Evolutionary conservation across 2,888 invertebrate species (phyloP), one percentile per base, ranked within the genome.

Genomic region (Amphipoea lucens): DNA sequence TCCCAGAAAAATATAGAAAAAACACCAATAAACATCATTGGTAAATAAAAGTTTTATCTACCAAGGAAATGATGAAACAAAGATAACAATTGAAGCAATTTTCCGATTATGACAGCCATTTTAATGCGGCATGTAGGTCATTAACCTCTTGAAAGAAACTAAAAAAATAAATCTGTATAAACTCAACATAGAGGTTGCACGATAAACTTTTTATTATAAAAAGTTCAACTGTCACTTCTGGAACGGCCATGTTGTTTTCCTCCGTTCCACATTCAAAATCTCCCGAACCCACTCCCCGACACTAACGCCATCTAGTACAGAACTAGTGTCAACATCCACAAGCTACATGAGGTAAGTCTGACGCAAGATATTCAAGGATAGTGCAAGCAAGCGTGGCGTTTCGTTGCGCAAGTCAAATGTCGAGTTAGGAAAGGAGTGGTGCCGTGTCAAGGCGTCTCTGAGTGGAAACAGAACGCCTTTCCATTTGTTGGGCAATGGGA

Each of bases 391-490:
- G 75, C 91, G 88, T 89, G 75, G 88, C 84, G 87, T 78, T 80
- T 60, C 73, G 68, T 93, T 93, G 93, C 93, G 92, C 89, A 91
- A 93, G 86, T 80, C 91, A 93, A 95, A 95, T 95, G 95, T 95
- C 95, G 95, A 91, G 91, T 95, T 95, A 95, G 95, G 94, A 94
- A 95, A 95, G 96, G 95, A 94, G 92, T 92, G 92, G 91, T 79
- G 85, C 79, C 92, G 92, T 94, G 95, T 95, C 96, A 95, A 95
- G 95, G 89, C 88, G 78, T 67, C 79, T 82, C 63, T 75, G 91
- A 82, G 89, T 88, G 89, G 89, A 90, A 88, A 87, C 87, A 88
- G 90, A 92, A 77, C 86, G 94, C 95, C 95, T 95, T 95, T 95
- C 92, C 90, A 92, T 92, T 90, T 87, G 90, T 95, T 95, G 91